Evolutionary conservation across 2,888 invertebrate genomes (phyloP).

Genomic region (Pediacus dermestoides): DNA sequence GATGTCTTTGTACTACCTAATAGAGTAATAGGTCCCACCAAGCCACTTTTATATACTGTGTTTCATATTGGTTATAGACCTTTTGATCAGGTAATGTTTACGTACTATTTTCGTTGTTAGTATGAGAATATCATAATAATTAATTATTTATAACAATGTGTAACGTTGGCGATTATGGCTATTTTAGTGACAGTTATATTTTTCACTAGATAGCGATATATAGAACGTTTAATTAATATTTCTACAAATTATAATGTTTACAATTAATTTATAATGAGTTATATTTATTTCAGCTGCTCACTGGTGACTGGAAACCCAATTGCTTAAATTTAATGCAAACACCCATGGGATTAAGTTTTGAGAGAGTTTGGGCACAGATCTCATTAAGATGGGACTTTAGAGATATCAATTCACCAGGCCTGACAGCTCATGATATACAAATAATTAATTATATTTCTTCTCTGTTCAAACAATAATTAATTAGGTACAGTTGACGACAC

Average conservation of each 20-base stretch:
- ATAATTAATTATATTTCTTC: constrained; percentile 40
- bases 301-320: constrained; percentile 51
- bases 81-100: constrained; percentile 66
- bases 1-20: constrained; percentile 43
- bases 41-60: constrained; percentile 69
- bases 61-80: constrained; percentile 72
- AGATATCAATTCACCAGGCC: constrained; percentile 38
- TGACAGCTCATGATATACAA: constrained; percentile 38
- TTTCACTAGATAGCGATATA: too few species aligned
- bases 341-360: constrained; percentile 51
- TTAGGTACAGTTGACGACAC: too few species aligned
- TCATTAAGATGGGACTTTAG: constrained; percentile 53
- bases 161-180: too few species aligned
- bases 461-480: constrained; percentile 37
- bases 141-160: too few species aligned
- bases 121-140: too few species aligned
- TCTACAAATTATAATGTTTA: too few species aligned
- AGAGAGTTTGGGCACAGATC: constrained; percentile 52
- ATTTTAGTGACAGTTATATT: too few species aligned
- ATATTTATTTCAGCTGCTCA: constrained; percentile 47
- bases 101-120: not conserved
- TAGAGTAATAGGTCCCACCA: constrained; percentile 39
- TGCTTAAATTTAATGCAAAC: constrained; percentile 52
- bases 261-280: constrained; percentile 5
- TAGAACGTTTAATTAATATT: too few species aligned